Evolutionary conservation across 1,140 invertebrate species (phyloP).

Genomic region (Ephestia elutella): DNA sequence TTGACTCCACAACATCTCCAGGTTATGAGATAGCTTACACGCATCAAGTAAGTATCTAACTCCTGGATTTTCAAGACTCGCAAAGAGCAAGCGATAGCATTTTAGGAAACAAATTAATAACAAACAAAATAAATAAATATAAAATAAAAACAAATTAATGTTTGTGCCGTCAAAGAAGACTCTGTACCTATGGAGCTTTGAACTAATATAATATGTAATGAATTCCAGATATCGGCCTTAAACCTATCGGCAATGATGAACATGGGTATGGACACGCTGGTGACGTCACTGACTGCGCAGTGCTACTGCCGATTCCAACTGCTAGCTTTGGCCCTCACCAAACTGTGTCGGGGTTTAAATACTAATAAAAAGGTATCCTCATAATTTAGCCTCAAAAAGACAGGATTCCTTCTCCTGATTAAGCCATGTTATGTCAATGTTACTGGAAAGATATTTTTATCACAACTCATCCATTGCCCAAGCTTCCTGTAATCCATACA

Average conservation of each 20-base stretch:
- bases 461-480: too few relatives aligned
- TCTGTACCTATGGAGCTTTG: background rate
- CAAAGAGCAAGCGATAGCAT: too few relatives aligned
- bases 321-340: conserved; percentile 36
- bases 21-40: conserved; percentile 64
- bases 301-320: conserved; percentile 64
- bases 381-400: background rate
- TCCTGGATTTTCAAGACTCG: too few relatives aligned
- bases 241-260: conserved; percentile 59
- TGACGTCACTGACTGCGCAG: conserved; percentile 62
- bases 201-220: background rate
- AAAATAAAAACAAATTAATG: too few relatives aligned
- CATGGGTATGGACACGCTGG: conserved; percentile 60
- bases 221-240: conserved; percentile 51
- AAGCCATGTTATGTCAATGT: too few relatives aligned
- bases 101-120: too few relatives aligned
- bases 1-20: conserved; percentile 57
- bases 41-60: conserved; percentile 42
- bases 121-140: too few relatives aligned
- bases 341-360: conserved; percentile 27
- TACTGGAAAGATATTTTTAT: too few relatives aligned
- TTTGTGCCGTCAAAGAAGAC: too few relatives aligned
- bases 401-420: too few relatives aligned
- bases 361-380: conserved; percentile 22
- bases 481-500: too few relatives aligned